Base-by-base conservation (phyloP, 2,797 vertebrate genomes). In the Taenioides sp. region DNA sequence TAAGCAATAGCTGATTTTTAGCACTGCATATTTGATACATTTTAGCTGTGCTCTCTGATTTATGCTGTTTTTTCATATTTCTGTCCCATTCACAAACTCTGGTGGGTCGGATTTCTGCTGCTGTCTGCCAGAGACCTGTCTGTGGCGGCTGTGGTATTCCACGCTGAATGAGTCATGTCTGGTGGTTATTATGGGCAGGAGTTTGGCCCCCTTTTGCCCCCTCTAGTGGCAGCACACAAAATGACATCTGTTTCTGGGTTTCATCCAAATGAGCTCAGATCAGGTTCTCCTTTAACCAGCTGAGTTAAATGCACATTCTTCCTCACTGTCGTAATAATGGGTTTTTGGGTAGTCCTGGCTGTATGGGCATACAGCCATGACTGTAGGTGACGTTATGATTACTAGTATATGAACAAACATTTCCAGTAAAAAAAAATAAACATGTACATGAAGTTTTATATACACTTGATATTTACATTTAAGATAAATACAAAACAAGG, bases 131-230 rank as follows among this genome's bases (percentile, higher is more conserved):
- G 89, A 88, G 91, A 91, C 88, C 88, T 90, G 91, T 91, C 87
- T 92, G 91, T 91, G 90, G 91, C 86, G 90, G 89, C 89, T 89
- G 89, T 89, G 90, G 91, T 92, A 90, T 92, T 92, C 90, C 89
- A 89, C 87, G 86, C 89, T 90, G 91, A 85, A 92, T 92, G 90
- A 92, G 86, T 92, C 91, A 92, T 89, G 91, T 92, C 91, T 92
- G 91, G 88, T 89, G 90, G 89, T 92, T 91, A 89, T 92, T 91
- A 92, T 90, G 88, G 88, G 89, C 84, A 82, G 77, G 80, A 78
- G 28, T 78, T 90, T 84, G 77, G 49, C 84, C 28, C 80, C 50
- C 82, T 84, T 78, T 88, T 79, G 80, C 89, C 82, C 91, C 89
- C 80, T 90, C 91, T 91, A 90, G 90, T 86, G 90, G 91, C 86